Percentiles rank a stretch among this genome's conserved stretches.
Evolutionary conservation across 2,797 vertebrate species (phyloP).

Genomic region (Ctenosaura bakeri): DNA sequence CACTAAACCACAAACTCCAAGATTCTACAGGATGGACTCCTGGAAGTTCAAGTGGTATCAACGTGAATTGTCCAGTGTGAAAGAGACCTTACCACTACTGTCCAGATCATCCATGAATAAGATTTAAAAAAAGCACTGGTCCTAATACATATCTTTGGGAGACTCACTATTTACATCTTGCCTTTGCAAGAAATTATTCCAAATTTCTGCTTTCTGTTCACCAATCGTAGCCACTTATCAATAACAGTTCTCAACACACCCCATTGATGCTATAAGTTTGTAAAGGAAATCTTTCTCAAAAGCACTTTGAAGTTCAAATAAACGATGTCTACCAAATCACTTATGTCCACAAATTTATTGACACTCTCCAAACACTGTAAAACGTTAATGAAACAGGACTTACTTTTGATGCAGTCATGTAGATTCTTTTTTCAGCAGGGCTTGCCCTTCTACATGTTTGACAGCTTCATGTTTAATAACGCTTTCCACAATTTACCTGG

Average conservation of each 20-base stretch:
- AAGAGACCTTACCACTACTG: too few relatives aligned
- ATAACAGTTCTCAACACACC: too few relatives aligned
- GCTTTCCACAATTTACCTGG: background rate
- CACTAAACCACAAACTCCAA: too few relatives aligned
- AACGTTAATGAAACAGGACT: background rate
- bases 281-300: background rate
- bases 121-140: background rate
- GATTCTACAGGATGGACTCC: too few relatives aligned
- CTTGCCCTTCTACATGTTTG: background rate
- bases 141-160: background rate
- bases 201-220: background rate
- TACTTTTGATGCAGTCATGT: background rate
- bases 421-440: background rate
- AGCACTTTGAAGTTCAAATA: background rate
- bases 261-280: background rate
- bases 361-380: background rate
- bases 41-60: too few relatives aligned
- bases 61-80: too few relatives aligned
- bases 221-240: background rate
- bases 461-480: background rate
- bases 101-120: background rate
- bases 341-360: background rate
- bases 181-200: background rate
- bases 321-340: background rate
- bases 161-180: background rate